Conservation (phyloP, 2,888 invertebrate genomes). For the Netelia virgata region DNA sequence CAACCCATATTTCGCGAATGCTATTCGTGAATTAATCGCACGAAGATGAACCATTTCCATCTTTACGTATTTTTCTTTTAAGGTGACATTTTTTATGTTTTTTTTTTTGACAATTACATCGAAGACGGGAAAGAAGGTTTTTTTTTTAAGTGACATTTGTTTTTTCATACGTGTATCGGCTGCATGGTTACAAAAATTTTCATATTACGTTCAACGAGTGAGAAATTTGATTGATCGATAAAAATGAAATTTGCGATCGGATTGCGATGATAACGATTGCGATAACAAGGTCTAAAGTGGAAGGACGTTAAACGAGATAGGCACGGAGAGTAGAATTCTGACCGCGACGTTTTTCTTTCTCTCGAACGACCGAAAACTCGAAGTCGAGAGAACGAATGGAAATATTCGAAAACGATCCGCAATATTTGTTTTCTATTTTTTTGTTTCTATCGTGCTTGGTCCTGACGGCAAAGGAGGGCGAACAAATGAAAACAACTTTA, state of each 20-base stretch:
- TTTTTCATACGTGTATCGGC: too few relatives aligned
- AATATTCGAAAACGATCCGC: conserved; percentile 14
- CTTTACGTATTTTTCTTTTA: too few relatives aligned
- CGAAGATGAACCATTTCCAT: neutral
- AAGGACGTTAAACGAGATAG: conserved; percentile 40
- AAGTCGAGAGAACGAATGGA: neutral
- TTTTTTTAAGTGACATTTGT: neutral
- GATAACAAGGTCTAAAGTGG: conserved; percentile 27
- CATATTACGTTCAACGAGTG: neutral
- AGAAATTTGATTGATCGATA: conserved; percentile 20
- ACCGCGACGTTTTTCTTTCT: neutral
- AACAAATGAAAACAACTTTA: neutral
- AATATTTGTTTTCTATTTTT: neutral
- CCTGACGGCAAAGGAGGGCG: conserved; percentile 6
- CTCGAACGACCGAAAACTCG: conserved; percentile 1
- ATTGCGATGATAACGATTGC: conserved; percentile 24
- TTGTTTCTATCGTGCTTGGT: neutral
- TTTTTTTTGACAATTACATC: conserved; percentile 1
- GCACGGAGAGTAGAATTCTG: conserved; percentile 27
- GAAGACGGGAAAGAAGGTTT: neutral
- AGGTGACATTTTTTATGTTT: conserved; percentile 1
- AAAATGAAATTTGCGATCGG: neutral
- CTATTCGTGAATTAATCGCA: neutral
- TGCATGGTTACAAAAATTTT: neutral
- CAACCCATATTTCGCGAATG: neutral